These are phyloP conservation scores for Brassicogethes aeneus DNA, from an alignment of 2,888 invertebrate genomes.

Conservation along the genomic window DNA sequence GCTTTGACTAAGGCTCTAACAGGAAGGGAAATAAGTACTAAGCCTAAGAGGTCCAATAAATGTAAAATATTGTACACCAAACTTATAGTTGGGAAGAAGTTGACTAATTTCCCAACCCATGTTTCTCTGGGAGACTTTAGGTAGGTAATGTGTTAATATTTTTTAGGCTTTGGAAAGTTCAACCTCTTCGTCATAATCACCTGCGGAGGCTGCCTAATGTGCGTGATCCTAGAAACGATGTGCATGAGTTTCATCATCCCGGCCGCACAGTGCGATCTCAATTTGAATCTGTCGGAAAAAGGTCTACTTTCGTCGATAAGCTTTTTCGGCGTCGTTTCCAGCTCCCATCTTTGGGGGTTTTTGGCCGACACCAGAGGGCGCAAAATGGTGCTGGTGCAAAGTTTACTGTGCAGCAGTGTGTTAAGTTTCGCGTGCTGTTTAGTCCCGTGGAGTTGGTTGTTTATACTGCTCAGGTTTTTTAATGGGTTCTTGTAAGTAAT, in stretches of 20 bases:
- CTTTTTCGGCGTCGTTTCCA: slow-evolving; percentile 53
- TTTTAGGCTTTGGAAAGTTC: slow-evolving; percentile 52
- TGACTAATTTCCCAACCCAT: no score
- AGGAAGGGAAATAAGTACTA: no score
- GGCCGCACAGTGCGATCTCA: slow-evolving; percentile 58
- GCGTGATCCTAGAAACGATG: slow-evolving; percentile 59
- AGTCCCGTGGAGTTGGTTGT: slow-evolving; percentile 43
- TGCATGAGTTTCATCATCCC: slow-evolving; percentile 58
- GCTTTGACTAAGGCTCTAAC: no score
- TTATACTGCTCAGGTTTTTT: slow-evolving; percentile 44
- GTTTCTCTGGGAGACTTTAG: no score
- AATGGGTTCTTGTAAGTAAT: slow-evolving; percentile 45
- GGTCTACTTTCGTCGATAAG: slow-evolving; percentile 57
- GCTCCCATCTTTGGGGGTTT: slow-evolving; percentile 52
- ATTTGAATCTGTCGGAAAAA: slow-evolving; percentile 50
- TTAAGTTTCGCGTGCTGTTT: slow-evolving; percentile 45
- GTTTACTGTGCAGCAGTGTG: slow-evolving; percentile 42
- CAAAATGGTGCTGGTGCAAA: slow-evolving; percentile 41
- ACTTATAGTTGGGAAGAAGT: no score
- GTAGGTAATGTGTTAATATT: slow-evolving; percentile 2
- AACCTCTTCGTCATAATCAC: slow-evolving; percentile 52
- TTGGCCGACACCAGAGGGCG: slow-evolving; percentile 48
- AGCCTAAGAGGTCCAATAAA: no score
- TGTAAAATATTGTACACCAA: no score
- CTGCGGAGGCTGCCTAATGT: slow-evolving; percentile 54